Evolutionary conservation across 2,113 vertebrate species (phyloP), one percentile per base, ranked within the genome.

Genomic region (Hydrolagus affinis): DNA sequence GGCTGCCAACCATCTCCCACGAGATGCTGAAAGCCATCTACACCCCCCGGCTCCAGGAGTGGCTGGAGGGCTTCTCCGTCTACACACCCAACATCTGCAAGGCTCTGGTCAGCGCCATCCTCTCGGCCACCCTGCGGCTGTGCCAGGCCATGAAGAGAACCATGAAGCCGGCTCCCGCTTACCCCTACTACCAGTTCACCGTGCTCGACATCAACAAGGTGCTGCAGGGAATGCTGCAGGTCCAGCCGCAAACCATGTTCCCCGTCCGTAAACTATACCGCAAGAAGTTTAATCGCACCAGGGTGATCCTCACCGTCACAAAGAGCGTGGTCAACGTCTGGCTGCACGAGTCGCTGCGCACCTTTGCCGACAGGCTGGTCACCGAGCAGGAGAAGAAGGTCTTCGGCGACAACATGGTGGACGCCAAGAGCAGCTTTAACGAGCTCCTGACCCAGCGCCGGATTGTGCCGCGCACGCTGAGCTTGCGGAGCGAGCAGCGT

Each of bases 301-400:
- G 80, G 86, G 57, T 86, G 59, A 23, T 66, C 30, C 30, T 57
- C 10, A 30, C 85, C 1, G 91, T 86, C 19, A 86, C 10, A 8
- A 86, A 89, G 0, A 88, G 87, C 21, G 87, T 95, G 15, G 78
- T 89, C 1, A 92, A 91, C 11, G 91, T 97, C 10, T 97, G 96
- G 96, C 88, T 94, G 88, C 96, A 96, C 0, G 96, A 97, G 87
- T 93, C 94, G 78, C 90, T 94, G 87, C 94, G 93, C 4, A 95
- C 92, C 0, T 97, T 96, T 70, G 86, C 90, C 32, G 96, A 96
- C 86, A 90, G 92, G 1, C 87, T 96, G 10, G 86, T 88, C 73
- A 91, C 91, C 7, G 87, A 89, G 7, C 85, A 85, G 4, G 93
- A 95, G 68, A 88, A 85, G 1, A 87, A 88, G 57, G 72, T 60